phyloP scores from a whole-genome alignment of 2,888 invertebrate species.

The Microplitis deprimator region DNA sequence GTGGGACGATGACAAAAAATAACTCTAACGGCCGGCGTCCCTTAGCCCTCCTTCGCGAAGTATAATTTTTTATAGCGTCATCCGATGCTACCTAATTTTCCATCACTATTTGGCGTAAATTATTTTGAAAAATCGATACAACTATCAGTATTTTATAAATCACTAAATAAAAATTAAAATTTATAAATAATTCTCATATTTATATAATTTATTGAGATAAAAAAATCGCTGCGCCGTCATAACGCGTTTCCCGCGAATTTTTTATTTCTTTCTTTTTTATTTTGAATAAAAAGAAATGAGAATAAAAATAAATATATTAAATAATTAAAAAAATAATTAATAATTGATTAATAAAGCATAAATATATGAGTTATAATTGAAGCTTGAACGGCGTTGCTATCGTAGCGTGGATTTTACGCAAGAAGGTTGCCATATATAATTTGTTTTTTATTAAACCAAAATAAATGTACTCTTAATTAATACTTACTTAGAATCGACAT shows the following conservation, averaged over 20 bases:
- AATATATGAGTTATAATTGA: neutral
- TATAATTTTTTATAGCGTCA: conserved; percentile 28
- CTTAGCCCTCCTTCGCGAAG: conserved; percentile 42
- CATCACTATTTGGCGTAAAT: neutral
- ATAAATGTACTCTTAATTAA: conserved; percentile 10
- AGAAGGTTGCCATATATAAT: neutral
- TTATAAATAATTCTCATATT: neutral
- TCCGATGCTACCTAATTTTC: conserved; percentile 32
- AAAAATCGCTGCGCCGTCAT: neutral
- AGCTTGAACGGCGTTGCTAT: neutral
- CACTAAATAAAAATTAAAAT: neutral
- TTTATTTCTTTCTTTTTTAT: neutral
- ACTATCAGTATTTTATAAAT: neutral
- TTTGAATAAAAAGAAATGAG: neutral
- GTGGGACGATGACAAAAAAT: conserved; percentile 53
- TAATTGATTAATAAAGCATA: neutral
- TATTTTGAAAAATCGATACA: neutral
- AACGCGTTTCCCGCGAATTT: neutral
- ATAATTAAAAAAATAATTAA: neutral
- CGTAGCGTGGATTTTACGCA: neutral
- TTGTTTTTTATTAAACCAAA: neutral
- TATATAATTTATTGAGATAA: neutral
- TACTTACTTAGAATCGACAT: conserved; percentile 79
- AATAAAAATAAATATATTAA: neutral
- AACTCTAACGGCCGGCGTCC: conserved; percentile 58